Percentiles rank a stretch among this genome's conserved stretches.
These are phyloP conservation scores for Labrus mixtus DNA, from an alignment of 2,113 vertebrate genomes.

Conservation along the genomic window DNA sequence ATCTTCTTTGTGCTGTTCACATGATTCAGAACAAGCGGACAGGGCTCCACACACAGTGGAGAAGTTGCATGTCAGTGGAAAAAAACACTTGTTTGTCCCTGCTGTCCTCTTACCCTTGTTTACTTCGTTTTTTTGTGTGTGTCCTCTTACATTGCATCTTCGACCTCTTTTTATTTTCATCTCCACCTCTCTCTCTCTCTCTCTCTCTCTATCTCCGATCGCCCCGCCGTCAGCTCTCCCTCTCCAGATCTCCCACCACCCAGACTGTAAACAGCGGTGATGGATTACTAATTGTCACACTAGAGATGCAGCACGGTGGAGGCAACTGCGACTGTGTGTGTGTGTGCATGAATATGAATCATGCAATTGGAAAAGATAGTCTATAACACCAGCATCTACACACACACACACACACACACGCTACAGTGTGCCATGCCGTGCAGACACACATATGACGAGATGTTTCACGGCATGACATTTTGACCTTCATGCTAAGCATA, in stretches of 20 bases:
- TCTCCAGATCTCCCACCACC: constrained; percentile 47
- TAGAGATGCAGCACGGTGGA: constrained; percentile 61
- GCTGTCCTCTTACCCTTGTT: constrained; percentile 52
- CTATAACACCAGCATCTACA: too few species aligned
- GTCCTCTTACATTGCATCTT: constrained; percentile 19
- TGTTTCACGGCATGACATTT: constrained; percentile 1
- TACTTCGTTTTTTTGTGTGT: constrained; percentile 31
- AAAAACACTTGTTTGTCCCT: constrained; percentile 49
- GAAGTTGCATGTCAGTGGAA: constrained; percentile 26
- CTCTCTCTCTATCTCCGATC: not conserved
- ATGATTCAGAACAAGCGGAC: constrained; percentile 42
- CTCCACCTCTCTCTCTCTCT: too few species aligned
- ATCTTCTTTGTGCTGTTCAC: constrained; percentile 25
- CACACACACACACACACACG: not conserved
- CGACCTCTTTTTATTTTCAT: constrained; percentile 11
- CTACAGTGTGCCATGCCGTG: not conserved
- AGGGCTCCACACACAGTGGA: constrained; percentile 5
- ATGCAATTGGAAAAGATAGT: constrained; percentile 27
- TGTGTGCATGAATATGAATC: constrained; percentile 16
- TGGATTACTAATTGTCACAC: constrained; percentile 75
- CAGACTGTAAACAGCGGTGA: constrained; percentile 73
- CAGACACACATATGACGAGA: constrained; percentile 13
- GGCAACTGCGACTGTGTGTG: constrained; percentile 50
- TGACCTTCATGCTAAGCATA: constrained; percentile 61
- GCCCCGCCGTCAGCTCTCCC: not conserved